A percentile compares a stretch with the other conserved stretches of the same genome.
Conservation (phyloP, 23 tunicate species). For the Aplidium turbinatum region DNA sequence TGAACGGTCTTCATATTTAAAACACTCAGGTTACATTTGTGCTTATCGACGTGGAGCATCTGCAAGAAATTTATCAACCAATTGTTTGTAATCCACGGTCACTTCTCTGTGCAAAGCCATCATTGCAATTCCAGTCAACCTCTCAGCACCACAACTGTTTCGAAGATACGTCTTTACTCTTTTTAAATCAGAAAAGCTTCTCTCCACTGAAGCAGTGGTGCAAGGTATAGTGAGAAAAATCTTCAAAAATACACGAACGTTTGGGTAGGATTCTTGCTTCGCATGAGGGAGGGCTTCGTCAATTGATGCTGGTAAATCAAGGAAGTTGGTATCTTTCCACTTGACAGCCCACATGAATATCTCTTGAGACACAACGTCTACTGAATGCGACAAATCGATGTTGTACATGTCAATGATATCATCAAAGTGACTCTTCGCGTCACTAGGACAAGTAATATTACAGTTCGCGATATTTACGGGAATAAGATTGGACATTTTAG, state of each 20-base stretch:
- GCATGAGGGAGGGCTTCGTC: neutral
- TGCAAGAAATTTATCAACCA: constrained; percentile 26
- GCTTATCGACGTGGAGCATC: constrained; percentile 26
- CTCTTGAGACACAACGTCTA: neutral
- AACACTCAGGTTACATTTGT: constrained; percentile 13
- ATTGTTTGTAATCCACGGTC: constrained; percentile 23
- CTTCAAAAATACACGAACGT: neutral
- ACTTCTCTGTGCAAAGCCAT: constrained; percentile 24
- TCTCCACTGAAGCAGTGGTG: constrained; percentile 17
- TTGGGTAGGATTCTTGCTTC: too few relatives aligned
- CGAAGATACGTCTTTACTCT: constrained; percentile 12
- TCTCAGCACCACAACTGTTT: constrained; percentile 27
- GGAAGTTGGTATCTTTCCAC: constrained; percentile 3
- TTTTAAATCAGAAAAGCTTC: constrained; percentile 19
- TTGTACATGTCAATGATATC: constrained; percentile 8
- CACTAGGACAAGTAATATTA: neutral
- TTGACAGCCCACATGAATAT: constrained; percentile 7
- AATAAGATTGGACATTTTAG: constrained; percentile 4
- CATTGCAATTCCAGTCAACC: constrained; percentile 21
- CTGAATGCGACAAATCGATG: constrained; percentile 7
- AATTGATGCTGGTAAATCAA: too few relatives aligned
- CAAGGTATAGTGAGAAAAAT: constrained; percentile 14
- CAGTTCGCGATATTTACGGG: neutral
- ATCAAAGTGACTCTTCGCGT: constrained; percentile 6
- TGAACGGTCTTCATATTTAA: too few relatives aligned